phyloP scores from a whole-genome alignment of 2,113 vertebrate genomes.

The Datnioides undecimradiatus region DNA sequence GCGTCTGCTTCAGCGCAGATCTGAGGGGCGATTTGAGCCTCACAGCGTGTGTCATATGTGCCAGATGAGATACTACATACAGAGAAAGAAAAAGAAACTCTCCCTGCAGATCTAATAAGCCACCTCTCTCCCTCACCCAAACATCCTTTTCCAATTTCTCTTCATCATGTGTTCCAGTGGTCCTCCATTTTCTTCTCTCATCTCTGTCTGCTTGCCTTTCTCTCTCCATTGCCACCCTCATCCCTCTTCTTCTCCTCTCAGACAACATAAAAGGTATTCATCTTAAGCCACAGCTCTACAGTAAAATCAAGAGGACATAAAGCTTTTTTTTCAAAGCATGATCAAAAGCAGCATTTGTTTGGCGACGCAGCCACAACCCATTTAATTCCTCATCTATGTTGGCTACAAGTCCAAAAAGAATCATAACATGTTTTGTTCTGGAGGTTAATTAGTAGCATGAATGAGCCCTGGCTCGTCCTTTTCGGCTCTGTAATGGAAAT shows the following conservation, averaged over 20 bases:
- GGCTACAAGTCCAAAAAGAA: conserved; percentile 22
- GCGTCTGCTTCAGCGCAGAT: conserved; percentile 40
- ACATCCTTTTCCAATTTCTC: neutral
- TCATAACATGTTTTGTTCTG: conserved; percentile 41
- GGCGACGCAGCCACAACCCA: neutral
- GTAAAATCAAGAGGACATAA: conserved; percentile 28
- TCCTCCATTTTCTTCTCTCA: neutral
- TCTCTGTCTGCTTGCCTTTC: conserved; percentile 22
- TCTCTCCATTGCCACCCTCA: conserved; percentile 11
- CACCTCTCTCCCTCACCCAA: conserved; percentile 14
- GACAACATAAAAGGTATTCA: conserved; percentile 22
- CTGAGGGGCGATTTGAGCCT: conserved; percentile 46
- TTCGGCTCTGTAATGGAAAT: conserved; percentile 59
- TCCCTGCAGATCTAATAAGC: conserved; percentile 25
- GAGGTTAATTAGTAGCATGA: conserved; percentile 37
- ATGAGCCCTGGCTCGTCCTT: conserved; percentile 4
- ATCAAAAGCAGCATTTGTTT: conserved; percentile 43
- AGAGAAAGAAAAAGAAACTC: conserved; percentile 21
- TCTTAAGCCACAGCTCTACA: conserved; percentile 1
- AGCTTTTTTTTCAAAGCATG: neutral
- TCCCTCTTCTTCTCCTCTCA: conserved; percentile 1
- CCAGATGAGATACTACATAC: conserved; percentile 20
- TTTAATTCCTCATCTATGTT: conserved; percentile 24
- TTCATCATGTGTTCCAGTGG: neutral
- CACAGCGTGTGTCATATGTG: conserved; percentile 26